phyloP scores from a whole-genome alignment of 2,113 vertebrate genomes.

The Phyllopteryx taeniolatus region DNA sequence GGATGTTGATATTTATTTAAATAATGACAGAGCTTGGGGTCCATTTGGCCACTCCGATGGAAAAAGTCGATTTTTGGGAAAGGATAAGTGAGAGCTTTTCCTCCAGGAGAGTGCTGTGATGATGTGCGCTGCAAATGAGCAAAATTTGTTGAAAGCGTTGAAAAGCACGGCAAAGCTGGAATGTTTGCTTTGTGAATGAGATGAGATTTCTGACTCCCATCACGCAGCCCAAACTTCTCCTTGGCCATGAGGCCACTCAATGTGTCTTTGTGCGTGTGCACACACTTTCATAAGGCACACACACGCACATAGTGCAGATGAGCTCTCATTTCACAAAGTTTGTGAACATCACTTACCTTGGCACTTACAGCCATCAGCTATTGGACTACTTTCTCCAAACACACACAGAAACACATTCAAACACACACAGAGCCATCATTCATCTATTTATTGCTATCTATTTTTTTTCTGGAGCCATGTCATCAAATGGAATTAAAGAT shows the following conservation, averaged over 20 bases:
- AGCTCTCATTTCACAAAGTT: slow-evolving; percentile 43
- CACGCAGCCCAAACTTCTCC: slow-evolving; percentile 40
- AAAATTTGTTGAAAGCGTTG: slow-evolving; percentile 59
- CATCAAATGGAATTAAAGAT: slow-evolving; percentile 8
- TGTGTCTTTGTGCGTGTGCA: slow-evolving; percentile 49
- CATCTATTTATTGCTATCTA: slow-evolving; percentile 18
- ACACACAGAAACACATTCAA: slow-evolving; percentile 13
- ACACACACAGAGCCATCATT: slow-evolving; percentile 12
- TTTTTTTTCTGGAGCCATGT: slow-evolving; percentile 16
- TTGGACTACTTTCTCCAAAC: slow-evolving; percentile 26
- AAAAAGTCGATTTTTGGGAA: slow-evolving; percentile 51
- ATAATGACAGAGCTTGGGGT: slow-evolving; percentile 30
- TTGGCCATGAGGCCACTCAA: slow-evolving; percentile 41
- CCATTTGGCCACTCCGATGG: slow-evolving; percentile 43
- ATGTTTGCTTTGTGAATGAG: slow-evolving; percentile 63
- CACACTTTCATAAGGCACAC: slow-evolving; percentile 9
- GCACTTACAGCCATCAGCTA: slow-evolving; percentile 13
- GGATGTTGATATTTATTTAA: slow-evolving; percentile 40
- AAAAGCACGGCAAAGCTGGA: slow-evolving; percentile 51
- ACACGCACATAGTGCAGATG: slow-evolving; percentile 21
- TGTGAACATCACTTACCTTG: slow-evolving; percentile 40
- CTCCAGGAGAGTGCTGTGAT: slow-evolving; percentile 34
- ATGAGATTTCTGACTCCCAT: slow-evolving; percentile 56
- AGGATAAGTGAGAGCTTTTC: slow-evolving; percentile 35
- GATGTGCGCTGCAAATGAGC: slow-evolving; percentile 45